A percentile compares a stretch with the other conserved stretches of the same genome.
phyloP scores from a whole-genome alignment of 2,113 vertebrate species.

The Scolopax mira region DNA sequence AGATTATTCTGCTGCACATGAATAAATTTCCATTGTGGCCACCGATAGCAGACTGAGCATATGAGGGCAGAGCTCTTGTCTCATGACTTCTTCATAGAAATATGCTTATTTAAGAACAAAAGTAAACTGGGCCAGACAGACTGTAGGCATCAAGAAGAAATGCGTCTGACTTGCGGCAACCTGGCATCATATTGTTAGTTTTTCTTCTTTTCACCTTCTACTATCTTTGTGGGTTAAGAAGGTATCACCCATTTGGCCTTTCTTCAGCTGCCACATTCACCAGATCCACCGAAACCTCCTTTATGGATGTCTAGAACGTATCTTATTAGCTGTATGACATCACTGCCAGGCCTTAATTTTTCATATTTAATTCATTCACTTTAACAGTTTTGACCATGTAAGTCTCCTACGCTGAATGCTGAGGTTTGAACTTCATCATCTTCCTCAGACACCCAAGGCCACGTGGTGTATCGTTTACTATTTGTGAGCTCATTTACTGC shows the following conservation, averaged over 20 bases:
- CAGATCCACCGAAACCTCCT: background rate
- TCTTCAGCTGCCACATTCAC: background rate
- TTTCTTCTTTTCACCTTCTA: background rate
- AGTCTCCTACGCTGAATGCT: background rate
- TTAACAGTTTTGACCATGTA: background rate
- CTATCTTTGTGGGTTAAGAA: background rate
- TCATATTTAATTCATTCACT: background rate
- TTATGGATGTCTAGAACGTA: background rate
- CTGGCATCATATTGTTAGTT: background rate
- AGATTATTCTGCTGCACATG: background rate
- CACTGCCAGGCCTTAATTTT: background rate
- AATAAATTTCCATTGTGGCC: background rate
- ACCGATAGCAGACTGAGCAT: background rate
- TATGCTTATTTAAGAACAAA: background rate
- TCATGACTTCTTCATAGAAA: background rate
- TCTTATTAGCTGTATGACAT: accelerated
- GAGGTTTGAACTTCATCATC: background rate
- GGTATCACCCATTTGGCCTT: background rate
- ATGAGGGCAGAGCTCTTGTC: background rate
- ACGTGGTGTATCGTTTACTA: accelerated
- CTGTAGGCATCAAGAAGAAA: background rate
- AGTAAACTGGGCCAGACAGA: background rate
- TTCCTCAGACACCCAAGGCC: background rate
- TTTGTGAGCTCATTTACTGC: background rate
- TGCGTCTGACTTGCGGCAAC: background rate